Evolutionary conservation across 2,888 invertebrate genomes (phyloP).

Genomic region (Ommatoiulus sabulosus): DNA sequence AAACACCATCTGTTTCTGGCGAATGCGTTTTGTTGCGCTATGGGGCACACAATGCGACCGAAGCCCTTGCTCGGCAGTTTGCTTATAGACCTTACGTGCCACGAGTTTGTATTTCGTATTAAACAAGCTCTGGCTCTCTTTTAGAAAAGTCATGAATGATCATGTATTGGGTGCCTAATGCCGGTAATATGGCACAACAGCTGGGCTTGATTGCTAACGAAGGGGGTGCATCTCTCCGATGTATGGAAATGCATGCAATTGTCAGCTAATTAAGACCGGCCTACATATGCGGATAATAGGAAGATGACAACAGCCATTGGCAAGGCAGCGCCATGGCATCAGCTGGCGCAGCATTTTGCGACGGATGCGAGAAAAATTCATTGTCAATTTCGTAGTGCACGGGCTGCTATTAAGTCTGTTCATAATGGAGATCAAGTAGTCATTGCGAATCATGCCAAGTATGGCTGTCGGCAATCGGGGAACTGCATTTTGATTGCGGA

Average conservation of each 20-base stretch:
- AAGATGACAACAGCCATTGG: conserved; percentile 47
- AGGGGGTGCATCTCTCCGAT: conserved; percentile 29
- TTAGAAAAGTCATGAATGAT: conserved; percentile 39
- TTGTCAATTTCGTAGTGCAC: background rate
- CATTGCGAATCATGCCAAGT: background rate
- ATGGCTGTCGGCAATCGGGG: too few species aligned
- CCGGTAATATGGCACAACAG: conserved; percentile 44
- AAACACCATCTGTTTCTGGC: conserved; percentile 49
- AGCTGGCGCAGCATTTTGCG: background rate
- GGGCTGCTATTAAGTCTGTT: background rate
- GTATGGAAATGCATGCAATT: conserved; percentile 55
- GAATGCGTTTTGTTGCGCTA: background rate
- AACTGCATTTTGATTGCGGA: too few species aligned
- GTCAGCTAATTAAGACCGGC: conserved; percentile 52
- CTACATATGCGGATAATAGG: conserved; percentile 46
- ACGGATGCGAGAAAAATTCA: background rate
- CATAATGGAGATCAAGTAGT: background rate
- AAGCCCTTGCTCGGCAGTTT: background rate
- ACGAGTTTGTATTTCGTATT: conserved; percentile 8
- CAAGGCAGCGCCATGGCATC: background rate
- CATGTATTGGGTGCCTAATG: conserved; percentile 35
- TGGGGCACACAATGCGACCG: background rate
- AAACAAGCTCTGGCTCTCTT: conserved; percentile 14
- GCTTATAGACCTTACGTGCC: background rate
- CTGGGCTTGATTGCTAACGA: conserved; percentile 51